Evolutionary conservation across 2,113 vertebrate genomes (phyloP).

Genomic region (Strix aluco): DNA sequence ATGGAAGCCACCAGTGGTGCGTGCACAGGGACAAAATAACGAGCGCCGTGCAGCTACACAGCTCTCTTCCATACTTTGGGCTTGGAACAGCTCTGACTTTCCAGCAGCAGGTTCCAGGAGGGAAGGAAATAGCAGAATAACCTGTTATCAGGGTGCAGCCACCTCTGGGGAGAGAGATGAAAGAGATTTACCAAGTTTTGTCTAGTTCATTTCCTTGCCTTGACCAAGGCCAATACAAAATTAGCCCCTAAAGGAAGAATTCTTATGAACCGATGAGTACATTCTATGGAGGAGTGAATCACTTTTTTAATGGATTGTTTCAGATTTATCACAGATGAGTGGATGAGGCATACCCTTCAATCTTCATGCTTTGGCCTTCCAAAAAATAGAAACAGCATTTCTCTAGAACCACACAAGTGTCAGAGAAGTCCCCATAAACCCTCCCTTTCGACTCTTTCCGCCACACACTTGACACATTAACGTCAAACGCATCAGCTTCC

Average conservation of each 20-base stretch:
- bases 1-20: not conserved
- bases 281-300: not conserved
- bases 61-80: not conserved
- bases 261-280: rapidly evolving
- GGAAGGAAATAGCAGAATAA: not conserved
- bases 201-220: not conserved
- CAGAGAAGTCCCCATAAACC: not conserved
- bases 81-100: not conserved
- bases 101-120: not conserved
- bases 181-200: not conserved
- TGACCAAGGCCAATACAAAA: not conserved
- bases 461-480: not conserved
- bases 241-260: not conserved
- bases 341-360: not conserved
- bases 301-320: not conserved
- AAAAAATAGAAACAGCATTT: not conserved
- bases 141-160: not conserved
- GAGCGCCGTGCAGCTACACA: rapidly evolving
- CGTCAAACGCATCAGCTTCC: rapidly evolving
- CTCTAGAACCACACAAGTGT: not conserved
- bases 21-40: not conserved
- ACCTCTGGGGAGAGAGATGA: not conserved
- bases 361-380: not conserved
- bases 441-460: not conserved
- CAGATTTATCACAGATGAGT: not conserved